phyloP scores from a whole-genome alignment of 1,140 invertebrate genomes.

The Euura lappo region DNA sequence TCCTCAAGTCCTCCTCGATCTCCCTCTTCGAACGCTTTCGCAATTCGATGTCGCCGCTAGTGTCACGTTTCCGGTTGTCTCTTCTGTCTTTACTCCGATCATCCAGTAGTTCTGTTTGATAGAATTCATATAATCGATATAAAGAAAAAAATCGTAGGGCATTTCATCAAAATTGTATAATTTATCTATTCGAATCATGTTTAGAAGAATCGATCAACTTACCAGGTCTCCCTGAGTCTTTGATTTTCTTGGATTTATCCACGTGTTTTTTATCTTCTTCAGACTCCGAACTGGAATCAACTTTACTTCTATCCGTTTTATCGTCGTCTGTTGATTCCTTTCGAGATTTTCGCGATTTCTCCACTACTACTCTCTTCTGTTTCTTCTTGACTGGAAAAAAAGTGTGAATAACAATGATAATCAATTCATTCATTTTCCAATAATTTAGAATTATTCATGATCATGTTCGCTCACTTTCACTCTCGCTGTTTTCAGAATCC shows the following conservation, averaged over 20 bases:
- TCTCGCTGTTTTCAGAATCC: conserved; percentile 60
- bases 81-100: conserved; percentile 48
- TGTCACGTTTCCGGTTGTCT: conserved; percentile 56
- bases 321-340: conserved; percentile 54
- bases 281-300: conserved; percentile 50
- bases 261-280: conserved; percentile 48
- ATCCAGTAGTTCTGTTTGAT: conserved; percentile 39
- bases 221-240: conserved; percentile 45
- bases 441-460: conserved; percentile 12
- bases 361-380: conserved; percentile 44
- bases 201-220: conserved; percentile 17
- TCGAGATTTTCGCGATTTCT: conserved; percentile 48
- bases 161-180: neutral
- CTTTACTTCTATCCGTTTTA: conserved; percentile 53
- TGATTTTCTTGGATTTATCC: conserved; percentile 45
- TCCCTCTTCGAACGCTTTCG: conserved; percentile 57
- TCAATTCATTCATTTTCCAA: neutral
- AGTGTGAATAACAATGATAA: neutral
- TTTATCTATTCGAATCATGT: neutral
- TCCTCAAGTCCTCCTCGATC: conserved; percentile 58
- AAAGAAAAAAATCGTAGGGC: no score
- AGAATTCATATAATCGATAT: no score
- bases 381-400: conserved; percentile 51
- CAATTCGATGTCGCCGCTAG: conserved; percentile 51
- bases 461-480: conserved; percentile 41